Base-by-base conservation (phyloP, 2,888 invertebrate genomes). In the Phasia obesa region DNA sequence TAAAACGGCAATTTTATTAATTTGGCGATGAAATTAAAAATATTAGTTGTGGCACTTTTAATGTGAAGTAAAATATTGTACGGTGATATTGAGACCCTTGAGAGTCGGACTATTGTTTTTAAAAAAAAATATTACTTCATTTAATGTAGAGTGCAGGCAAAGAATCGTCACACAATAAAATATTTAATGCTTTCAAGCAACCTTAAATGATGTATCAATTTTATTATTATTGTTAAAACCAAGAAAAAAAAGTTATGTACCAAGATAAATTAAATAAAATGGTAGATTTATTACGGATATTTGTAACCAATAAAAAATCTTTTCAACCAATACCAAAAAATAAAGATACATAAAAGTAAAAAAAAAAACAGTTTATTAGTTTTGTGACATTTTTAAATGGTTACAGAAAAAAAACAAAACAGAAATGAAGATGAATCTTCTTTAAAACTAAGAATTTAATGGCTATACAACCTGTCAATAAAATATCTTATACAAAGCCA, bases 281-380 rank as follows among this genome's bases (percentile, higher is more conserved):
- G 60, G 62, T 57, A 62, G 67, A 73, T 57, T 69, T 69, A 73
- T 77, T 69, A 49, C 49, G 25, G 21, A 57, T 51, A 80, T 44
- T 73, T 77, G 67, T 77, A 77, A 69, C 60, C 73, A 77, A 73
- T 81, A 81, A 69, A 73, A 64, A 44, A 44, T 53, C 62, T 21
- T 49, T n/a, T 13, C 4, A 71, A 13, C 35, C 78, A 70, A 62
- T 67, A 49, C 6, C 4, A 15, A 11, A 21, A 49, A 17, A 47
- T 17, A 7, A 47, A 17, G 17, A 19, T 11, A 35, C 19, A 49
- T 42, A 42, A 55, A 53, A 64, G 9, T 62, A 23, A 47, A 62
- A 27, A 35, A 2, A 19, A 57, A 1, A 42, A 35, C 31, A 53
- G n/a, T 13, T 42, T 15, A 13, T 49, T 23, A 47, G 11, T 38